These are phyloP conservation scores for Agonum fuliginosum DNA, from an alignment of 2,888 invertebrate genomes.

Conservation along the genomic window DNA sequence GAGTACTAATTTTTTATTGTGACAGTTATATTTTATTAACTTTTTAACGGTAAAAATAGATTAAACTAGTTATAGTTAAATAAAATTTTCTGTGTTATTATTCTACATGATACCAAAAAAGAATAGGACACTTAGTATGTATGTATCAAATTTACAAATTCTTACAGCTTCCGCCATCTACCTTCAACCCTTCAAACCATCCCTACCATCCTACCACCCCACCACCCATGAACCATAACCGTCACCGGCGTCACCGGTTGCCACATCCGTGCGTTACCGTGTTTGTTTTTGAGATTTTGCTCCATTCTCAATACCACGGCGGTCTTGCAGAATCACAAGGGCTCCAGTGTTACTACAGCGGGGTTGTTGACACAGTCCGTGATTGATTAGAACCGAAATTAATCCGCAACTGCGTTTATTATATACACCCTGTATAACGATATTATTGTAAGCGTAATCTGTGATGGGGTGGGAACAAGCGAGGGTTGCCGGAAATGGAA, in stretches of 20 bases:
- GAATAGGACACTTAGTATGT: too few relatives aligned
- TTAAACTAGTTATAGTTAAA: too few relatives aligned
- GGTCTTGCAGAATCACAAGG: neutral
- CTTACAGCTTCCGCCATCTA: neutral
- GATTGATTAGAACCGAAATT: slow-evolving; percentile 70
- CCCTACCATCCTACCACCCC: neutral
- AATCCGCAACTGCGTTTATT: slow-evolving; percentile 65
- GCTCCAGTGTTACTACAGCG: slow-evolving; percentile 25
- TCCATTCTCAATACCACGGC: neutral
- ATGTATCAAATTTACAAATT: neutral
- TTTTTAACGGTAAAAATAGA: too few relatives aligned
- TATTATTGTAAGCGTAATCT: slow-evolving; percentile 25
- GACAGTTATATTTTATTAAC: too few relatives aligned
- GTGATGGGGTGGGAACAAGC: slow-evolving; percentile 9
- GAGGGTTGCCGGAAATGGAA: neutral
- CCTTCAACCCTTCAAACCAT: neutral
- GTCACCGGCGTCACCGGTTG: neutral
- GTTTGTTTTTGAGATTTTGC: slow-evolving; percentile 71
- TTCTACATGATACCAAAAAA: too few relatives aligned
- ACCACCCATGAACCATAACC: slow-evolving; percentile 15
- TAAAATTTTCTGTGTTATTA: too few relatives aligned
- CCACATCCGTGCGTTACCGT: slow-evolving; percentile 53
- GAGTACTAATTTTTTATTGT: too few relatives aligned
- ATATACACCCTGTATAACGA: slow-evolving; percentile 54
- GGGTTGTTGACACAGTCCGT: slow-evolving; percentile 69